phyloP scores from a whole-genome alignment of 37 sponge, comb jelly and placozoan species.

The Theonella swinhoei region DNA sequence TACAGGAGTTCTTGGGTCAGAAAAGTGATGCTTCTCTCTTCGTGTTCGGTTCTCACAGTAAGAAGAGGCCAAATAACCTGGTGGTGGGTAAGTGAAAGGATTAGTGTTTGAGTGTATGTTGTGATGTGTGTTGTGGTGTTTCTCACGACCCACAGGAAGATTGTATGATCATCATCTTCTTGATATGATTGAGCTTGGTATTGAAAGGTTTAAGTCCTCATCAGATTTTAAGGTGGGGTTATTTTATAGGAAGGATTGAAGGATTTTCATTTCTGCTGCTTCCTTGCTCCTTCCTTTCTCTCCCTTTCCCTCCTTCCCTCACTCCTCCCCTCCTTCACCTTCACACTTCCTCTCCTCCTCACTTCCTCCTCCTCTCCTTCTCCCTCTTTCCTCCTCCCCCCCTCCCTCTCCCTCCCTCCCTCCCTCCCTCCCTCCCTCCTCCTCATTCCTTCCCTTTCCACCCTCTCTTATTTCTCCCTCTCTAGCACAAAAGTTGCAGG shows the following conservation, averaged over 20 bases:
- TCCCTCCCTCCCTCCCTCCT: too few species aligned
- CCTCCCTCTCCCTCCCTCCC: too few species aligned
- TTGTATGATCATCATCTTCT: conserved; percentile 80
- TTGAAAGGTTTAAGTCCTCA: conserved; percentile 60
- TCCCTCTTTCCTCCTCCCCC: too few species aligned
- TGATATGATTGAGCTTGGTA: conserved; percentile 97
- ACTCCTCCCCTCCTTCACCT: too few species aligned
- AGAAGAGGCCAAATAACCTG: conserved; percentile 94
- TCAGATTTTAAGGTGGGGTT: conserved; percentile 54
- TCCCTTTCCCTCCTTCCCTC: too few species aligned
- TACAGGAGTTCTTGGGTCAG: conserved; percentile 81
- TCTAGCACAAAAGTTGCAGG: conserved; percentile 47
- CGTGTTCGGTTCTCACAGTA: conserved; percentile 90
- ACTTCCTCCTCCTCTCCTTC: too few species aligned
- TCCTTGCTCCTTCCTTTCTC: background rate
- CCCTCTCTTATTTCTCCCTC: too few species aligned
- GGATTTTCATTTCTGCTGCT: background rate
- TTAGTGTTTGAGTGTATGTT: background rate
- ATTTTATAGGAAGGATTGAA: background rate
- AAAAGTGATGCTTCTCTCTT: conserved; percentile 91
- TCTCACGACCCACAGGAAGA: conserved; percentile 55
- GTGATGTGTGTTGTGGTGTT: background rate
- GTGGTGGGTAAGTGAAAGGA: conserved; percentile 68
- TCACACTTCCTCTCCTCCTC: too few species aligned
- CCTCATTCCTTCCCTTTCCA: too few species aligned